Base-by-base conservation (phyloP, 2,113 vertebrate genomes). In the Hiodon alosoides region DNA sequence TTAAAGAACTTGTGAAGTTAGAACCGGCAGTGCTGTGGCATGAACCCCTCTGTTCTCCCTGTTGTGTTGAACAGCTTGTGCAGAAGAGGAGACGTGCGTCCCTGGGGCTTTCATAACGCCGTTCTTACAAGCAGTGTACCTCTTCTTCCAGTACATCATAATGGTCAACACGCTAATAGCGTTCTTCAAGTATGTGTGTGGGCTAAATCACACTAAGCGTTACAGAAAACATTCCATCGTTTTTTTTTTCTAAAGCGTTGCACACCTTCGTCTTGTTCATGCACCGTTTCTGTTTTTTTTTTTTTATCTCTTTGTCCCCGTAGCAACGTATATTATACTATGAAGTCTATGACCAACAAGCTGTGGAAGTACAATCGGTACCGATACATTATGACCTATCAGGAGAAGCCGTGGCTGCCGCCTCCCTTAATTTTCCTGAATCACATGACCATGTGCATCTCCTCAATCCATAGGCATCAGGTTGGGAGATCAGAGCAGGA, bases 151-250 rank as follows among this genome's bases (percentile, higher is more conserved):
- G 69, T 99, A 99, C 67, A 96, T 99, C 86, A 98, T 99, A 88
- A 97, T 99, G 95, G 97, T 99, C 91, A 99, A 98, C 84, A 88
- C 98, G 75, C 89, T 99, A 76, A 98, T 99, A 69, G 94, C 97
- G 66, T 96, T 98, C 84, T 98, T 97, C 84, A 99, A 99, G 97
- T 98, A 93, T 71, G 95, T 86, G 8, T 31, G 31, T 31, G 31
- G 31, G 31, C 31, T 31, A 31, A 31, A 31, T 31, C 31, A 31
- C 31, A 2, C 31, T 31, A 31, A 31, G 31, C 31, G 31, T 31
- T 31, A 31, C 31, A 1, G 31, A 31, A 31, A 31, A 31, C 31
- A 13, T 47, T 59, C n/a, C n/a, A 16, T 4, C 7, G 61, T 62
- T 48, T 5, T 58, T 69, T 58, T 8, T 50, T 60, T 48, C 9